phyloP scores from a whole-genome alignment of 2,113 vertebrate species.

The Eurystomus gularis region DNA sequence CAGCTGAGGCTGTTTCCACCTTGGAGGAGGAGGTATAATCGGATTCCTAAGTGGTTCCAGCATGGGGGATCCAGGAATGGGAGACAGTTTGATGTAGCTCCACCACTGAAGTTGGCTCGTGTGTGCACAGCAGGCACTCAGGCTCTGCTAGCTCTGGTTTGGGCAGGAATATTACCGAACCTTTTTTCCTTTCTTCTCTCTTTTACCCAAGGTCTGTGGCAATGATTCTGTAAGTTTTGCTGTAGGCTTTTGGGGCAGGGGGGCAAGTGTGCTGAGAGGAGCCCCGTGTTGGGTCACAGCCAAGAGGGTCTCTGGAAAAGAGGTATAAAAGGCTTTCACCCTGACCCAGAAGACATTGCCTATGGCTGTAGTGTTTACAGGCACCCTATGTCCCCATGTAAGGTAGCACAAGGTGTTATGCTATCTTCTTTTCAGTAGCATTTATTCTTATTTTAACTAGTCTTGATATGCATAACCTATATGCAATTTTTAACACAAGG shows the following conservation, averaged over 20 bases:
- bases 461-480: not conserved
- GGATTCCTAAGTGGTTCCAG: not conserved
- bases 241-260: not conserved
- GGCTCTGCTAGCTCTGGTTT: not conserved
- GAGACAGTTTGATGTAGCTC: not conserved
- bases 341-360: not conserved
- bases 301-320: not conserved
- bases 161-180: not conserved
- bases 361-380: accelerated
- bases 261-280: not conserved
- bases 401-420: not conserved
- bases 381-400: not conserved
- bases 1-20: not conserved
- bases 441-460: not conserved
- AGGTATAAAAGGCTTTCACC: not conserved
- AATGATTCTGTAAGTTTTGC: not conserved
- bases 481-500: not conserved
- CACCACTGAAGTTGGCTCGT: not conserved
- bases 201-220: not conserved
- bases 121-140: not conserved
- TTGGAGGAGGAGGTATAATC: not conserved
- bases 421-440: not conserved
- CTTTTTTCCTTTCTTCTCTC: not conserved
- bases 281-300: not conserved
- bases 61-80: not conserved